Evolutionary conservation across 2,113 vertebrate genomes (phyloP).

Genomic region (Rhinoptilus africanus): DNA sequence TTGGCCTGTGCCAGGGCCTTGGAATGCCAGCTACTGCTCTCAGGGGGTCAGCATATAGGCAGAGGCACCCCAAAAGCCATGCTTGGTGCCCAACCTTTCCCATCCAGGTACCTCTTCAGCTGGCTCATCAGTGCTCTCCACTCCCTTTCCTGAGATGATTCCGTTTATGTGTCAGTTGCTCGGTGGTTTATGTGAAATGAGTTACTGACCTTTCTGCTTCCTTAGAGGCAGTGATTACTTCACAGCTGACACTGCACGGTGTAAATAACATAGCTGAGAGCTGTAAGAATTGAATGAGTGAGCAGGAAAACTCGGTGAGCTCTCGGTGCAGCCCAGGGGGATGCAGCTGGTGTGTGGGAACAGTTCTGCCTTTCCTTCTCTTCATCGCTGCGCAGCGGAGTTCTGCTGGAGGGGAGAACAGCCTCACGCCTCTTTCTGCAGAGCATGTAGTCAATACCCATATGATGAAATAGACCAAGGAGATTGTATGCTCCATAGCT

Average conservation of each 20-base stretch:
- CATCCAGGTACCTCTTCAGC: background rate
- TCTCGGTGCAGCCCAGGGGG: background rate
- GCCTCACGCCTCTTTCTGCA: background rate
- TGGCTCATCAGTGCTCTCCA: fast-evolving
- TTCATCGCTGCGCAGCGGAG: background rate
- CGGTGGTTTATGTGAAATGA: background rate
- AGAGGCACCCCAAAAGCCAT: background rate
- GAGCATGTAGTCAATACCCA: background rate
- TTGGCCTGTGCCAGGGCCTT: background rate
- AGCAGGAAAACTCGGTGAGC: background rate
- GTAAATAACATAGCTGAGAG: background rate
- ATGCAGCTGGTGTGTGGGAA: background rate
- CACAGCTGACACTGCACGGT: background rate
- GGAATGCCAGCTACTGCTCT: background rate
- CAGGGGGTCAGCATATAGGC: too few relatives aligned
- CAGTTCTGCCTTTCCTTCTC: background rate
- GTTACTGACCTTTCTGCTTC: background rate
- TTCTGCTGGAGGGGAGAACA: background rate
- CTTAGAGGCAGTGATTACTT: background rate
- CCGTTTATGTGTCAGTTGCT: background rate
- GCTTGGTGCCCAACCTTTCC: background rate
- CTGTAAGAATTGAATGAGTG: background rate
- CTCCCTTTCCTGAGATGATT: background rate
- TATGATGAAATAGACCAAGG: background rate
- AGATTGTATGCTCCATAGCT: too few relatives aligned